These are phyloP conservation scores for Phocoena phocoena DNA, from an alignment of 2,113 vertebrate species.

Conservation along the genomic window DNA sequence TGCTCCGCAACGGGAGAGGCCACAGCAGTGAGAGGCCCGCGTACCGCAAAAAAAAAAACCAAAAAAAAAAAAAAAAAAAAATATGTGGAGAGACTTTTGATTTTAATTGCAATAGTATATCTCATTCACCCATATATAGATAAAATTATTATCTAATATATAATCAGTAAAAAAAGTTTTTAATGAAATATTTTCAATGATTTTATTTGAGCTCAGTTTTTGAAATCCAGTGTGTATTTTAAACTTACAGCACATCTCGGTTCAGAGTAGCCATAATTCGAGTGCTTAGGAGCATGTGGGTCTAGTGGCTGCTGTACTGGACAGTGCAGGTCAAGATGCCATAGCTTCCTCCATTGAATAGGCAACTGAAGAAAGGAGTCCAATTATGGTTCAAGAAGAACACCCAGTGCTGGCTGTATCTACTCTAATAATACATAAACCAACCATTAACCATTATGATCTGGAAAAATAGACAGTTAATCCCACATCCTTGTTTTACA, in stretches of 20 bases:
- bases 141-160: not conserved
- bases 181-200: not conserved
- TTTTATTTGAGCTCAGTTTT: not conserved
- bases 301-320: not conserved
- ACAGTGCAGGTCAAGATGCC: not conserved
- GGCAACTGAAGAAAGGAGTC: not conserved
- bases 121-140: not conserved
- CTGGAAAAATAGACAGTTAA: not conserved
- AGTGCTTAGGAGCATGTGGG: not conserved
- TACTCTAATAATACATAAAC: not conserved
- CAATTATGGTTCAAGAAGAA: not conserved
- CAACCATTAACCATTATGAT: not conserved
- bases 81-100: not conserved
- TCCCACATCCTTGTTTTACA: not conserved
- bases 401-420: not conserved
- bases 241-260: not conserved
- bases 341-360: not conserved
- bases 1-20: too few relatives aligned
- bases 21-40: too few relatives aligned
- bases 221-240: not conserved
- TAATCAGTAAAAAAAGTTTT: not conserved
- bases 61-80: not conserved
- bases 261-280: not conserved
- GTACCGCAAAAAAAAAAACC: too few relatives aligned
- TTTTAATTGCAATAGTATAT: not conserved